Base-by-base conservation (phyloP, 92 coral and sea anemone genomes). In the Bergia sp. region DNA sequence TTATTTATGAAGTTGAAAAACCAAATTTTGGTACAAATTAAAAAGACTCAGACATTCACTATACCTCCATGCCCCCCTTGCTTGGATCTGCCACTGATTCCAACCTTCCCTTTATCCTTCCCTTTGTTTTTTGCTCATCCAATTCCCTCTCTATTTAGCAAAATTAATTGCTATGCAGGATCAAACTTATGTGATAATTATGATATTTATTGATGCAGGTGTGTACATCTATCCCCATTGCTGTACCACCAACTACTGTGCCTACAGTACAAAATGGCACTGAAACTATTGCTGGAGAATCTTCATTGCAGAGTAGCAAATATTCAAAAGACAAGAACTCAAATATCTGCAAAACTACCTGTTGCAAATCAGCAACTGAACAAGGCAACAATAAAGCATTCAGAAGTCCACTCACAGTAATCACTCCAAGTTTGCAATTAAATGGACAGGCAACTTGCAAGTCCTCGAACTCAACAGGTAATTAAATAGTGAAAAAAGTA, bases 331-430 rank as follows among this genome's bases (percentile, higher is more conserved):
- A 53, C 37, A 40, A 20, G 18, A 61, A 2, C 15, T 38, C 15
- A 40, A 37, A 18, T 8, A 58, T 7, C 38, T 67, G 15, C 21
- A 21, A 77, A 5, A 21, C 5, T 15, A 16, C 13, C 23, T 20
- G 57, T 20, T 77, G 38, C 37, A 65, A 82, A 61, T 38, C 44
- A 66, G 36, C 15, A 41, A 11, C 21, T 18, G 9, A 39, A 40
- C 75, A 64, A 65, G 40, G 11, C 7, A 81, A 64, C n/a, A 40
- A n/a, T 1, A 82, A 23, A 2, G n/a, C 86, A 65, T 83, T 67
- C 20, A 83, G 86, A 69, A 83, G 41, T 40, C 86, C 86, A n/a
- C 77, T 83, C 21, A 40, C 77, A 67, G 10, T 77, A 11, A 37
- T 83, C 16, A 16, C 41, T 39, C 77, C 77, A 83, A 69, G 41